Base-by-base conservation (phyloP, 2,888 invertebrate species). In the Timandra comae region DNA sequence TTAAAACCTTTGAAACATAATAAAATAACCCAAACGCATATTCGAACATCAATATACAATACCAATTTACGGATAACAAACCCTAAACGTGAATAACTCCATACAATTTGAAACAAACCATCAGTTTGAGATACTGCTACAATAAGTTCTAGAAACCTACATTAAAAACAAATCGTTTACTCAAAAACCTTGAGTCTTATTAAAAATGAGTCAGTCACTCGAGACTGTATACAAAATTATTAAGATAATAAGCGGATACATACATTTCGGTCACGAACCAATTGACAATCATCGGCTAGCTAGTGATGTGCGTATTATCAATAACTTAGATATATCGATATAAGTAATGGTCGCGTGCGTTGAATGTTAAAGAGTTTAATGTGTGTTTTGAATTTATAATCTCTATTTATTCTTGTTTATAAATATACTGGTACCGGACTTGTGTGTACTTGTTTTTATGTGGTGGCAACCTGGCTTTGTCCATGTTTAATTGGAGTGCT, bases 161-260 rank as follows among this genome's bases (percentile, higher is more conserved):
- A 43, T 70, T 68, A 56, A 54, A 71, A 71, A 62, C 53, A 49
- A 61, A 63, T 52, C 66, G 62, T 64, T 72, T 58, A 49, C 48
- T 45, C 52, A 46, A 63, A 72, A 78, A 69, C 80, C 80, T 82
- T 78, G 80, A 66, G 60, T 76, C 53, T 16, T 54, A 55, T 70
- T 75, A 78, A 81, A 81, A 81, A 76, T 82, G 79, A 84, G 69
- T 79, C 81, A 78, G 73, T 63, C 60, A 56, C 56, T 58, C 65
- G 62, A 70, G 73, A 79, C 74, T 77, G 72, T 78, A 65, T 69
- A 79, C 74, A 73, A 81, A 82, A 82, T 85, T 79, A 77, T 82
- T 78, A 70, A 77, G 80, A 81, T 85, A 85, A 84, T 85, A 82
- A 82, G 80, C 76, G 72, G 84, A 84, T 82, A 84, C 77, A 73